These are phyloP conservation scores for Torymus tubicola DNA, from an alignment of 2,888 invertebrate genomes.

Conservation along the genomic window DNA sequence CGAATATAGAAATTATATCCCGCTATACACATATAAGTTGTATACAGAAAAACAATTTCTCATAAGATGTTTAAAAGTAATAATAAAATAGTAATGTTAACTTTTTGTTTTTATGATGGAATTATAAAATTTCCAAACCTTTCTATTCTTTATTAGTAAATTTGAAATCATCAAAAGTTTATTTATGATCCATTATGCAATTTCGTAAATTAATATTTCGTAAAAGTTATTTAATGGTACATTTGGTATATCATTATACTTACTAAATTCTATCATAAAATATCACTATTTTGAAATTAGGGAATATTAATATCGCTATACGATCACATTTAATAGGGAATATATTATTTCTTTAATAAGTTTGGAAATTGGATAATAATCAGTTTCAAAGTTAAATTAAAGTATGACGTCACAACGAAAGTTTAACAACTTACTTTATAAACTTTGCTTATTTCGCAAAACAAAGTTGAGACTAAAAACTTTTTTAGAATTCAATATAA, in stretches of 20 bases:
- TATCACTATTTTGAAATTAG: not conserved
- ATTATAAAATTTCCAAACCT: too few relatives aligned
- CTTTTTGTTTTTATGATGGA: too few relatives aligned
- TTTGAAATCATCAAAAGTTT: too few relatives aligned
- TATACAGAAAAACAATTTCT: too few relatives aligned
- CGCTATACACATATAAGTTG: too few relatives aligned
- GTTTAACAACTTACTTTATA: constrained; percentile 42
- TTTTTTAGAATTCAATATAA: constrained; percentile 32
- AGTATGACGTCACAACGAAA: constrained; percentile 37
- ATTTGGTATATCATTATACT: not conserved
- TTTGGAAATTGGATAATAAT: constrained; percentile 56
- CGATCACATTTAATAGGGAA: constrained; percentile 43
- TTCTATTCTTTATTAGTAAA: too few relatives aligned
- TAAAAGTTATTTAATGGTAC: too few relatives aligned
- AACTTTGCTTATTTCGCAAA: constrained; percentile 43
- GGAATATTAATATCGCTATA: constrained; percentile 36
- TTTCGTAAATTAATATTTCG: too few relatives aligned
- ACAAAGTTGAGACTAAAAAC: constrained; percentile 43
- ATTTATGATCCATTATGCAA: too few relatives aligned
- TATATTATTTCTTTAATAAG: constrained; percentile 51
- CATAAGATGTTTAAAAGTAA: too few relatives aligned
- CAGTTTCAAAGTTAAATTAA: constrained; percentile 55
- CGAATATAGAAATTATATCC: too few relatives aligned
- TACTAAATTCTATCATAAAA: not conserved
- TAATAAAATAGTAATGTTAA: too few relatives aligned